Evolutionary conservation across 2,888 invertebrate species (phyloP).

Genomic region (Agriopis marginaria): DNA sequence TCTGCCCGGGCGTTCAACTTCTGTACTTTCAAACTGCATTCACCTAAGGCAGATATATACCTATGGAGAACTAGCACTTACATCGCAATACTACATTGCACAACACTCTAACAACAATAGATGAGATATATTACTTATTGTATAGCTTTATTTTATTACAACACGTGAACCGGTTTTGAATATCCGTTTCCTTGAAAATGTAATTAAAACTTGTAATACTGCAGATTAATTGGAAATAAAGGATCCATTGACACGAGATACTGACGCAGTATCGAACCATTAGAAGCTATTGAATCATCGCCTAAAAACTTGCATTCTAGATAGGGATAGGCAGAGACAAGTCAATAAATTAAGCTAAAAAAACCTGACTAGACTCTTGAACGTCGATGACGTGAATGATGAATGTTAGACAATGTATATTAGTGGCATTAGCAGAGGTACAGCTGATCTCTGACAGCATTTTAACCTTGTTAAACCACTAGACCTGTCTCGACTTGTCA

Average conservation of each 20-base stretch:
- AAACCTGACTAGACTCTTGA: slow-evolving; percentile 65
- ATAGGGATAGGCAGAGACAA: slow-evolving; percentile 66
- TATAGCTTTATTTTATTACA: slow-evolving; percentile 24
- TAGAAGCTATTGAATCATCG: slow-evolving; percentile 61
- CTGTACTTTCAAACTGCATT: slow-evolving; percentile 61
- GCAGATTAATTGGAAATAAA: slow-evolving; percentile 50
- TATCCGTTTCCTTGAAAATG: slow-evolving; percentile 50
- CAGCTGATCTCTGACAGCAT: slow-evolving; percentile 70
- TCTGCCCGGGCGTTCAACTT: slow-evolving; percentile 57
- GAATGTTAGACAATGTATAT: slow-evolving; percentile 74
- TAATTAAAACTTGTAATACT: slow-evolving; percentile 51
- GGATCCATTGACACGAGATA: slow-evolving; percentile 54
- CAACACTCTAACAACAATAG: slow-evolving; percentile 26
- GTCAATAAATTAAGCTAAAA: slow-evolving; percentile 69
- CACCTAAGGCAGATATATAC: slow-evolving; percentile 42
- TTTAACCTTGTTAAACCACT: slow-evolving; percentile 65
- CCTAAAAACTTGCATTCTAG: slow-evolving; percentile 66
- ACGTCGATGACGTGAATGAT: slow-evolving; percentile 75
- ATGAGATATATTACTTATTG: neutral
- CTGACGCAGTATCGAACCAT: slow-evolving; percentile 38
- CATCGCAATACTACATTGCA: slow-evolving; percentile 36
- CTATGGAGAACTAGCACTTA: slow-evolving; percentile 42
- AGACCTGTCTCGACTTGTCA: slow-evolving; percentile 67
- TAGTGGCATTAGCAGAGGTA: slow-evolving; percentile 69
- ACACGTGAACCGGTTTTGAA: slow-evolving; percentile 30